Percentiles rank a stretch among this genome's conserved stretches.
Conservation (phyloP, 2,113 vertebrate species). For the Oryzias curvinotus region DNA sequence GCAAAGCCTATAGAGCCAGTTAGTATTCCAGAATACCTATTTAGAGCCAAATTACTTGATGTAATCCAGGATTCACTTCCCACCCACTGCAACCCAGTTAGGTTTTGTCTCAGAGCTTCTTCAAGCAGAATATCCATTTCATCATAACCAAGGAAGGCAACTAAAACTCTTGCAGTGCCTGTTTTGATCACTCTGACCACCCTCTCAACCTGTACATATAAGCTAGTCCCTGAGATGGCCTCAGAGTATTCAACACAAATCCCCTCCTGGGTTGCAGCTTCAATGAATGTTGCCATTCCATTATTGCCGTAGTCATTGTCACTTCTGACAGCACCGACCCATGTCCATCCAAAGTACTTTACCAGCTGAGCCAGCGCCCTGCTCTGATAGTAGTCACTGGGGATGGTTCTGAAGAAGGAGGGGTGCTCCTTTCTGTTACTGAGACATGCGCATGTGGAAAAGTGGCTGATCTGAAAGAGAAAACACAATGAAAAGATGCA, state of each 20-base stretch:
- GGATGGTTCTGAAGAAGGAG: slow-evolving; percentile 80
- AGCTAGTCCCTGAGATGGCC: slow-evolving; percentile 70
- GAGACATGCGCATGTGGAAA: slow-evolving; percentile 78
- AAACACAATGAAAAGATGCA: not conserved
- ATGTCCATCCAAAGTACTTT: slow-evolving; percentile 78
- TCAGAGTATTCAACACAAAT: slow-evolving; percentile 78
- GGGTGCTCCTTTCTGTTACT: slow-evolving; percentile 75
- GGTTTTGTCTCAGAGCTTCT: slow-evolving; percentile 71
- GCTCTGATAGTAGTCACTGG: slow-evolving; percentile 79
- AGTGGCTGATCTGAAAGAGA: slow-evolving; percentile 75
- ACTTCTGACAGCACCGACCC: slow-evolving; percentile 78
- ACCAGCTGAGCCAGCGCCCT: slow-evolving; percentile 76
- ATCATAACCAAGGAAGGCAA: slow-evolving; percentile 72
- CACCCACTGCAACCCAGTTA: slow-evolving; percentile 76
- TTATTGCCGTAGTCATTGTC: slow-evolving; percentile 79
- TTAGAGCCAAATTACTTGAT: slow-evolving; percentile 55
- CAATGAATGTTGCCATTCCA: slow-evolving; percentile 75
- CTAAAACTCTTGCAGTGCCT: slow-evolving; percentile 70
- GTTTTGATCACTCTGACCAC: slow-evolving; percentile 64
- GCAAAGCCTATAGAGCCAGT: slow-evolving; percentile 74
- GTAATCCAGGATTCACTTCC: slow-evolving; percentile 82
- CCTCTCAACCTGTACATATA: slow-evolving; percentile 55
- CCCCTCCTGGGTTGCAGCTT: slow-evolving; percentile 65
- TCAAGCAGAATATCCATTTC: slow-evolving; percentile 75
- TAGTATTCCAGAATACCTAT: slow-evolving; percentile 58